Percentiles rank a stretch among this genome's conserved stretches.
phyloP scores from a whole-genome alignment of 2,113 vertebrate species.

The Psophia crepitans region DNA sequence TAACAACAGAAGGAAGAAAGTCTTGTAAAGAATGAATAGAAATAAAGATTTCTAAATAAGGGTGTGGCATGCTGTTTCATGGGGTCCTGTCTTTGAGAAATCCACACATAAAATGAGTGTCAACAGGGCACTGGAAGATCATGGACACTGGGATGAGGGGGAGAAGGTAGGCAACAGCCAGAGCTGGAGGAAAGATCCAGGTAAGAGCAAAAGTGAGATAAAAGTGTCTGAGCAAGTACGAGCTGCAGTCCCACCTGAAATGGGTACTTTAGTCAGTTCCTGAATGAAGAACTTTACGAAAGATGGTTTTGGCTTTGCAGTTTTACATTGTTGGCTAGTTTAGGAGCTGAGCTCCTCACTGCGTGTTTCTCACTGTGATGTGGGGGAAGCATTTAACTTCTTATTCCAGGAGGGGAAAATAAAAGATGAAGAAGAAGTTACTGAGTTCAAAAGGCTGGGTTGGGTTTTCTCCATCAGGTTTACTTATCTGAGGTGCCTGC shows the following conservation, averaged over 20 bases:
- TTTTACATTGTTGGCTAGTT: neutral
- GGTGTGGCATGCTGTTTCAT: neutral
- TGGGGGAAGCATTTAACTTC: neutral
- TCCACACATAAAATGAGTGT: neutral
- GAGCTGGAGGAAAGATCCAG: neutral
- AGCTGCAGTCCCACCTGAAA: neutral
- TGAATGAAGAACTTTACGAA: neutral
- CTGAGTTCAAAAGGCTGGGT: neutral
- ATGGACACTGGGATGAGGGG: neutral
- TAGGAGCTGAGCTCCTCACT: neutral
- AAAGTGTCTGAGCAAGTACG: neutral
- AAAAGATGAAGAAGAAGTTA: neutral
- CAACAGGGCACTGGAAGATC: neutral
- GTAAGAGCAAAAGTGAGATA: neutral
- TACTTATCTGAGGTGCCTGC: neutral
- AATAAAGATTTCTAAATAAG: neutral
- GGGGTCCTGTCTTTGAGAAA: neutral
- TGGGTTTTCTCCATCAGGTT: neutral
- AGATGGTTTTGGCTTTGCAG: neutral
- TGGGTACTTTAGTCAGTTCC: neutral
- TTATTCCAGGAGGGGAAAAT: neutral
- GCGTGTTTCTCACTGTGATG: rapidly evolving
- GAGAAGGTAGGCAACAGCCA: neutral
- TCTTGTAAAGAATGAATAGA: neutral
- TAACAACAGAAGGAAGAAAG: neutral